These are phyloP conservation scores for Operophtera brumata DNA, from an alignment of 2,888 invertebrate genomes.

Conservation along the genomic window DNA sequence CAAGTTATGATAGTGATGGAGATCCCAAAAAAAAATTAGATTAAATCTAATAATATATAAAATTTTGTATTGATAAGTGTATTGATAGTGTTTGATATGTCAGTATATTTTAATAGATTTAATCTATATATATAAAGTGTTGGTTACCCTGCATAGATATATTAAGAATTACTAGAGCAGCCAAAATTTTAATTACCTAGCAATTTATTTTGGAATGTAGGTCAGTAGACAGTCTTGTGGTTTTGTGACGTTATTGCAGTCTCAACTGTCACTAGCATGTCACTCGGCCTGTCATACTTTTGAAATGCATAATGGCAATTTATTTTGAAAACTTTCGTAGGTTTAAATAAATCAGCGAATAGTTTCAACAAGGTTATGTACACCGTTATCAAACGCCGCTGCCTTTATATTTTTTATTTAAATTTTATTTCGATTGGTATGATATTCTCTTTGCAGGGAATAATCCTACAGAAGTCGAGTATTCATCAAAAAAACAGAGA, in stretches of 20 bases:
- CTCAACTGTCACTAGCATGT: conserved; percentile 36
- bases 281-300: conserved; percentile 28
- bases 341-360: conserved; percentile 1
- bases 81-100: no score
- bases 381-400: no score
- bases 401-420: no score
- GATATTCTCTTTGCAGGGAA: no score
- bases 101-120: no score
- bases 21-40: no score
- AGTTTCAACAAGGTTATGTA: neutral
- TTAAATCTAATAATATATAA: no score
- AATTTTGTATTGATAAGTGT: no score
- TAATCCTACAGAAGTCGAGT: no score
- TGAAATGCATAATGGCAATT: conserved; percentile 26
- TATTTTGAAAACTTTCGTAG: conserved; percentile 20
- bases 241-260: conserved; percentile 27
- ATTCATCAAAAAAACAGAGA: no score
- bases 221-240: conserved; percentile 34
- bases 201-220: conserved; percentile 35
- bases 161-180: conserved; percentile 30
- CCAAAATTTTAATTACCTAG: conserved; percentile 38
- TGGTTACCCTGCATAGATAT: conserved; percentile 21
- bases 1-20: no score
- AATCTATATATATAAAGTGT: neutral
- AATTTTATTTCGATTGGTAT: no score